phyloP scores from a whole-genome alignment of 1,140 invertebrate species.

The Cyrtorhinus lividipennis region DNA sequence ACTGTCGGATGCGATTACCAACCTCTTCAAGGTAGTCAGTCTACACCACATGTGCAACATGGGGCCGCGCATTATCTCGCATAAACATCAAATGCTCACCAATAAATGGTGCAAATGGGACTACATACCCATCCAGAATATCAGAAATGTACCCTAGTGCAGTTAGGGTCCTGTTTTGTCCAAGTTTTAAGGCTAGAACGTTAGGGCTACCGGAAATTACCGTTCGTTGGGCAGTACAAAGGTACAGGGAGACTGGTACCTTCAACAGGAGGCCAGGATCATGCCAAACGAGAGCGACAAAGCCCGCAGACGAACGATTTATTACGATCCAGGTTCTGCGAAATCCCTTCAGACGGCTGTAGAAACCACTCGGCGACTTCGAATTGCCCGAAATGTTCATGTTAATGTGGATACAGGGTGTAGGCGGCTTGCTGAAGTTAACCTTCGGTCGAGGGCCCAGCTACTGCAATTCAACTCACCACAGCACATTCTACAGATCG shows the following conservation, averaged over 20 bases:
- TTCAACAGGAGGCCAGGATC: slow-evolving; percentile 4
- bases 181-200: neutral
- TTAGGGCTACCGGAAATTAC: neutral
- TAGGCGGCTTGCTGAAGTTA: neutral
- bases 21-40: slow-evolving; percentile 25
- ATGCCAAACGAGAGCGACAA: neutral
- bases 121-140: neutral
- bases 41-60: slow-evolving; percentile 26
- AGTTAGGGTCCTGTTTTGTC: slow-evolving; percentile 23
- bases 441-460: neutral
- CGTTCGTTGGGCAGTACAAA: neutral
- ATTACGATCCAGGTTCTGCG: neutral
- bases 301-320: neutral
- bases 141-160: neutral
- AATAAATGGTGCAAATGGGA: slow-evolving; percentile 25
- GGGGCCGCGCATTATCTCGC: neutral
- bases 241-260: slow-evolving; percentile 1
- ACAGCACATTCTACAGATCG: neutral
- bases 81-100: slow-evolving; percentile 24
- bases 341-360: neutral
- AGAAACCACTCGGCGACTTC: neutral
- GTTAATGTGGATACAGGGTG: neutral
- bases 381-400: neutral
- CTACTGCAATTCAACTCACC: neutral
- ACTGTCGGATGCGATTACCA: slow-evolving; percentile 27